phyloP scores from a whole-genome alignment of 2,888 invertebrate species.

The Tenthredo distinguenda region DNA sequence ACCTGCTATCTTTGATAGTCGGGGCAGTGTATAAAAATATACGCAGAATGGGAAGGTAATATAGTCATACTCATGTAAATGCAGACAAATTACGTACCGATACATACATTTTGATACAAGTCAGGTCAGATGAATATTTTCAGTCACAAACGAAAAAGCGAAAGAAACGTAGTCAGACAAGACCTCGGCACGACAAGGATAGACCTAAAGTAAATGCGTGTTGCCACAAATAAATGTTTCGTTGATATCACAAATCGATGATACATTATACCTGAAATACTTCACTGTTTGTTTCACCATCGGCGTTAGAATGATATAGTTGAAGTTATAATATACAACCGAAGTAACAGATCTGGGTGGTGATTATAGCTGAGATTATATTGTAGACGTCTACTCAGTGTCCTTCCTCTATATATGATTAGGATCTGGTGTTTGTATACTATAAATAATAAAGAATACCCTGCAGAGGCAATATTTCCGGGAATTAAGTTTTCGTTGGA shows the following conservation, averaged over 20 bases:
- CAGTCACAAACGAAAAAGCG: neutral
- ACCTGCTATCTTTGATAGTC: slow-evolving; percentile 19
- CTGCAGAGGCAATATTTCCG: neutral
- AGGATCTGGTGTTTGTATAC: neutral
- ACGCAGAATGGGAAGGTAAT: neutral
- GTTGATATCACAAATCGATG: neutral
- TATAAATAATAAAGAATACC: neutral
- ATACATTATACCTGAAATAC: neutral
- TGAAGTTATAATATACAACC: neutral
- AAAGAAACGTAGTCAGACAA: neutral
- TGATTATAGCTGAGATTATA: neutral
- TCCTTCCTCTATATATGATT: neutral
- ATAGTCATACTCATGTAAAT: neutral
- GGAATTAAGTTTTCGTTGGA: neutral
- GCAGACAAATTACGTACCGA: neutral
- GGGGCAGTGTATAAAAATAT: neutral
- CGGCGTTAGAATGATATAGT: neutral
- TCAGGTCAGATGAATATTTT: neutral
- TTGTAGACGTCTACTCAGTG: neutral
- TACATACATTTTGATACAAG: neutral
- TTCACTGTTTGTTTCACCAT: neutral
- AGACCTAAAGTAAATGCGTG: neutral
- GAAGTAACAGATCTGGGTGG: neutral
- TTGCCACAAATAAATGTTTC: neutral
- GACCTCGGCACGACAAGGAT: neutral